These are phyloP conservation scores for Anarhynchus alexandrinus DNA, from an alignment of 2,113 vertebrate genomes.

Conservation along the genomic window DNA sequence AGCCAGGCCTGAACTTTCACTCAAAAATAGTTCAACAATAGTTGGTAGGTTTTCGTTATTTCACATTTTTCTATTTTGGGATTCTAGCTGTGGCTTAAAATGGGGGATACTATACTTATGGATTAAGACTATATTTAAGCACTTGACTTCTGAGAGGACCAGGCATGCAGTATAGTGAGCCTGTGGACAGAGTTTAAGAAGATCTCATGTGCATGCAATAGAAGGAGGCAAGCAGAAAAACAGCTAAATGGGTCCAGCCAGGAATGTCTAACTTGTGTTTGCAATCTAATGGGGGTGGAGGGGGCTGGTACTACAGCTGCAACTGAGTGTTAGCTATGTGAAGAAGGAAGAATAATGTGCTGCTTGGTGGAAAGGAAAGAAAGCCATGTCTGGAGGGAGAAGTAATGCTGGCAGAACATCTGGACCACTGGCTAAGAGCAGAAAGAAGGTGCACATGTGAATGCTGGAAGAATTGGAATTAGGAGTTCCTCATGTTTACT, in stretches of 20 bases:
- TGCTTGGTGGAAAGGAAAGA: not conserved
- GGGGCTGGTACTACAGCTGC: not conserved
- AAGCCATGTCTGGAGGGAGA: not conserved
- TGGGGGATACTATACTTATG: not conserved
- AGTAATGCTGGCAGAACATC: not conserved
- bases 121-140: not conserved
- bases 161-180: not conserved
- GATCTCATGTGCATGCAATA: not conserved
- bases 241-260: not conserved
- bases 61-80: not conserved
- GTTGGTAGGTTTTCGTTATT: not conserved
- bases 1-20: not conserved
- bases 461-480: not conserved
- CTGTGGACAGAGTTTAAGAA: not conserved
- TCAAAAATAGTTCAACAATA: not conserved
- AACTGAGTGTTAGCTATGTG: not conserved
- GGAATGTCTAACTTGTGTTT: not conserved
- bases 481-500: not conserved
- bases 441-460: not conserved
- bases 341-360: not conserved
- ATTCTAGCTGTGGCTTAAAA: not conserved
- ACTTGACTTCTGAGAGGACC: not conserved
- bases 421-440: not conserved
- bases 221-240: not conserved
- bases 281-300: not conserved